These are phyloP conservation scores for Chrysodeixis includens DNA, from an alignment of 2,888 invertebrate species.

Conservation along the genomic window DNA sequence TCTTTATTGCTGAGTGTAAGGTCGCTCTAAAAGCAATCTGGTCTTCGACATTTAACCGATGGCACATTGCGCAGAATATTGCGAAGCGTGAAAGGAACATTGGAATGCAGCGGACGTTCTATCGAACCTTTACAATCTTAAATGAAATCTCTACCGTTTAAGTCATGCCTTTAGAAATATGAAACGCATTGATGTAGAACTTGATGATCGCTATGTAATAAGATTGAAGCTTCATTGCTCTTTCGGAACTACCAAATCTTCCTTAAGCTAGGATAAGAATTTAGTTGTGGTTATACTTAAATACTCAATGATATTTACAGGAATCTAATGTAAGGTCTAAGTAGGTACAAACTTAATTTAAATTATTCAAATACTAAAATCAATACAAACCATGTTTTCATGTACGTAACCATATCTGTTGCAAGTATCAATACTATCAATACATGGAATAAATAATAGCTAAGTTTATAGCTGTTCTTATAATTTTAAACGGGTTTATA, in stretches of 20 bases:
- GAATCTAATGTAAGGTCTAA: too few relatives aligned
- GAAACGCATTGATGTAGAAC: conserved; percentile 1
- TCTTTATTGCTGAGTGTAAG: conserved; percentile 40
- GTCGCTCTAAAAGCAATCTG: conserved; percentile 56
- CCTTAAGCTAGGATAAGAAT: neutral
- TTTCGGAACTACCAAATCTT: neutral
- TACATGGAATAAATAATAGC: conserved; percentile 24
- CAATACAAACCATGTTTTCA: neutral
- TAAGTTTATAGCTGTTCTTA: conserved; percentile 28
- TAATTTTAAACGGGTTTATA: conserved; percentile 18
- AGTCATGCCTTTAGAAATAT: conserved; percentile 14
- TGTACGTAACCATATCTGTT: conserved; percentile 13
- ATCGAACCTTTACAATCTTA: conserved; percentile 42
- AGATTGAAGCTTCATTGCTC: conserved; percentile 15
- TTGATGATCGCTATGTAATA: conserved; percentile 12
- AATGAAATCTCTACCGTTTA: conserved; percentile 43
- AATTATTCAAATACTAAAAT: too few relatives aligned
- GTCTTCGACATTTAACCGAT: conserved; percentile 73
- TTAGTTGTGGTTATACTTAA: neutral
- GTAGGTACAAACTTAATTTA: too few relatives aligned
- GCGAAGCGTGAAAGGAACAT: conserved; percentile 77
- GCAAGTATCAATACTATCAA: conserved; percentile 6
- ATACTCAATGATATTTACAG: neutral
- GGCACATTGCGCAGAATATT: conserved; percentile 71
- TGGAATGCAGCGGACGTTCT: conserved; percentile 76